These are phyloP conservation scores for Periplaneta americana DNA, from an alignment of 1,140 invertebrate species.

Conservation along the genomic window DNA sequence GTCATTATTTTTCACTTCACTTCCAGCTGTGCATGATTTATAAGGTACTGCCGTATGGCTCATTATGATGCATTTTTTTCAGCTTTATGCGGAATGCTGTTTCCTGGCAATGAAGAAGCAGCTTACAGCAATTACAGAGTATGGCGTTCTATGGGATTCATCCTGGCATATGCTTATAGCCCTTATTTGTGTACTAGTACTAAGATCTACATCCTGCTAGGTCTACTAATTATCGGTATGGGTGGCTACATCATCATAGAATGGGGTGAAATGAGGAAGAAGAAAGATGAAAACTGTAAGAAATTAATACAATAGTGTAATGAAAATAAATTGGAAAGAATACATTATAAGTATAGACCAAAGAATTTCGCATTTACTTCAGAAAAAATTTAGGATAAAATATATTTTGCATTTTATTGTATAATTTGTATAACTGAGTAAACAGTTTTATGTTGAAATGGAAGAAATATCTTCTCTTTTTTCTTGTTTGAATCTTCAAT, in stretches of 20 bases:
- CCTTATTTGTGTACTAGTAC: slow-evolving; percentile 69
- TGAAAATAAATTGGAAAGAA: background rate
- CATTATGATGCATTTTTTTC: slow-evolving; percentile 27
- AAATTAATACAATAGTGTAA: background rate
- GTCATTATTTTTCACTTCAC: background rate
- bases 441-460: too few species aligned
- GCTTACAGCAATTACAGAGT: slow-evolving; percentile 90
- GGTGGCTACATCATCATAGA: slow-evolving; percentile 54
- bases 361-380: too few species aligned
- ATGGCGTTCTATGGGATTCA: slow-evolving; percentile 86
- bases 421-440: too few species aligned
- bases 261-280: background rate
- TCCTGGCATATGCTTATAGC: slow-evolving; percentile 73
- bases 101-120: slow-evolving; percentile 79
- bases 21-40: background rate
- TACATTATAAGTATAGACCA: too few species aligned
- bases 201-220: slow-evolving; percentile 70
- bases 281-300: background rate
- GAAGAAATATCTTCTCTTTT: too few species aligned
- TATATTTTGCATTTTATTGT: too few species aligned
- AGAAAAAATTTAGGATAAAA: too few species aligned
- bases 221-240: slow-evolving; percentile 66
- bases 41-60: background rate
- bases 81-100: slow-evolving; percentile 86
- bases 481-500: too few species aligned